Evolutionary conservation across 2,797 vertebrate genomes (phyloP), one percentile per base, ranked within the genome.

Genomic region (Tympanoctomys barrerae): DNA sequence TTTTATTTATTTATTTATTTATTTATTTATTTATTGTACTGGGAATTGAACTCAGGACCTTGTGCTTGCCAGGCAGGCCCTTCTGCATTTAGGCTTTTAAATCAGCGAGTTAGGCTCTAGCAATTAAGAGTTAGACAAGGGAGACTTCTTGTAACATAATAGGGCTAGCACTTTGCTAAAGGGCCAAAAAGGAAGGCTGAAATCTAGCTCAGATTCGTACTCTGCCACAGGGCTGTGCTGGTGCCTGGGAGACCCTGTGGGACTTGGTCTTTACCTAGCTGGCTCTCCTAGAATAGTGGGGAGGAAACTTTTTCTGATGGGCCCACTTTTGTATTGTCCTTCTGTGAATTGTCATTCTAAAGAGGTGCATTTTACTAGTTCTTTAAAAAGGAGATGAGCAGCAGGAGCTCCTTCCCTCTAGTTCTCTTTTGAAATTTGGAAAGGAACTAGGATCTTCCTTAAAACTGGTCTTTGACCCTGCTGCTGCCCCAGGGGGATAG

Each of bases 11-110:
- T 54, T 2, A 13, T 54, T 57, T 19, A 16, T 57, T 57, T 19
- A 16, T 57, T 57, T 19, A 18, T 57, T 57, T 19, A 18, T 57
- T 57, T 19, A 18, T 57, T 16, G 54, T 57, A 57, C 54, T 57
- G 54, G 54, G 16, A 57, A 57, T 57, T 18, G 54, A 57, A 57
- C 54, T 18, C 54, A 57, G 54, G 54, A 57, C 16, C 54, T 57
- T 57, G 54, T 57, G 54, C 54, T 57, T 57, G 54, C 54, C 54
- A 57, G 54, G 14, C 54, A 57, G 14, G 54, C 16, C 54, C 16
- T 16, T 57, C 14, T 57, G 86, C 66, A 92, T 61, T 24, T 91
- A 64, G 33, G 36, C 33, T 87, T 86, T 92, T 87, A 95, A 92
- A 33, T 13, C 31, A 22, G 46, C 81, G 87, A 42, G 18, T 52